phyloP scores from a whole-genome alignment of 2,888 invertebrate species.

The Zygaena filipendulae region DNA sequence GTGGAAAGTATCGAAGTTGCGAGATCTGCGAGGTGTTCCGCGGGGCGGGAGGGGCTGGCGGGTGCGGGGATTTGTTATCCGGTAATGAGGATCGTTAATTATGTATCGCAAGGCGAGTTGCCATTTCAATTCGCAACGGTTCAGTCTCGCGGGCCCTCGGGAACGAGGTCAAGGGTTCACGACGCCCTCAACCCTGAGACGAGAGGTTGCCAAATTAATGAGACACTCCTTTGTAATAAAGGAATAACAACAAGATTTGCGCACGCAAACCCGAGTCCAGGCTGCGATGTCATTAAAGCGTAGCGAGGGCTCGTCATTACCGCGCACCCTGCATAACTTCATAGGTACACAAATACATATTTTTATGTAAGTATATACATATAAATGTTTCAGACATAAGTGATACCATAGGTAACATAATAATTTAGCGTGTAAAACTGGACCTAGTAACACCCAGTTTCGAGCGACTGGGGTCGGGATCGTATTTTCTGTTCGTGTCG shows the following conservation, averaged over 20 bases:
- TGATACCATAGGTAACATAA: too few relatives aligned
- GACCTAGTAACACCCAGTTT: too few relatives aligned
- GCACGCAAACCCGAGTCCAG: conserved; percentile 60
- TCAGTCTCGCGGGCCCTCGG: conserved; percentile 52
- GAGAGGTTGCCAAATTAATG: conserved; percentile 70
- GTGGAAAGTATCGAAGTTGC: conserved; percentile 17
- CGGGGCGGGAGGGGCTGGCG: conserved; percentile 13
- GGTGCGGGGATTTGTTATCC: conserved; percentile 37
- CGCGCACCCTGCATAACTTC: too few relatives aligned
- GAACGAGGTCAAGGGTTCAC: conserved; percentile 66
- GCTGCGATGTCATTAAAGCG: conserved; percentile 61
- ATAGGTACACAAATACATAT: too few relatives aligned
- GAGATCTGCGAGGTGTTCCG: conserved; percentile 15
- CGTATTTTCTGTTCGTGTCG: too few relatives aligned
- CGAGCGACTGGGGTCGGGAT: too few relatives aligned
- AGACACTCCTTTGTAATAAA: conserved; percentile 70
- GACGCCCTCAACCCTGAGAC: conserved; percentile 59
- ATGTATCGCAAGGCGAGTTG: conserved; percentile 62
- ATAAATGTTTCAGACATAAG: too few relatives aligned
- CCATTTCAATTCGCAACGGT: conserved; percentile 49
- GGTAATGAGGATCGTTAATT: conserved; percentile 66
- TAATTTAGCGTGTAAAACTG: too few relatives aligned
- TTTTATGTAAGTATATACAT: too few relatives aligned
- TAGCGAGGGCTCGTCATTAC: conserved; percentile 57
- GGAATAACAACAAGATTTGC: conserved; percentile 69